A percentile compares a stretch with the other conserved stretches of the same genome.
Conservation (phyloP, 2,888 invertebrate genomes). For the Sphaeridia pumilis region DNA sequence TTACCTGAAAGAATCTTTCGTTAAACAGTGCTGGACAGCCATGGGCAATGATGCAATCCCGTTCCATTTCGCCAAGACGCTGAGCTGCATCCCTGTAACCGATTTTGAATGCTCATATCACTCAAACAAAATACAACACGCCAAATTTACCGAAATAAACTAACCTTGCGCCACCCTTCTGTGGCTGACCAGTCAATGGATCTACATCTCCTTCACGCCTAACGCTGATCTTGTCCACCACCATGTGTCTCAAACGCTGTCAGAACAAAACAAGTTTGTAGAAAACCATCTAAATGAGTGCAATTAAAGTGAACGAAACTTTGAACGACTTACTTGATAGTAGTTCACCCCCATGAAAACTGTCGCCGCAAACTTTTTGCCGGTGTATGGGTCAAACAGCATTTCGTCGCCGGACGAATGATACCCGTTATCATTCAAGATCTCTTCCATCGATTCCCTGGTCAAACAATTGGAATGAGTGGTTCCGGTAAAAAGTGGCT, state of each 20-base stretch:
- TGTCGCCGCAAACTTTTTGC: constrained; percentile 48
- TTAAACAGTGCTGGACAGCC: constrained; percentile 49
- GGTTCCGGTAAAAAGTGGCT: constrained; percentile 4
- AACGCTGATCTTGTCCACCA: constrained; percentile 53
- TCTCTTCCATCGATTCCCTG: constrained; percentile 2
- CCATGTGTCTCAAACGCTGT: constrained; percentile 51
- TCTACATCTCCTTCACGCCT: constrained; percentile 46
- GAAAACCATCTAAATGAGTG: background rate
- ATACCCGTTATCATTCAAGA: background rate
- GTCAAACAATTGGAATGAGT: background rate
- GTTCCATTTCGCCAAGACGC: constrained; percentile 54
- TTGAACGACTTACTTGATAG: constrained; percentile 42
- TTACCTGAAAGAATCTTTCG: constrained; percentile 47
- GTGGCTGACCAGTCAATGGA: constrained; percentile 50
- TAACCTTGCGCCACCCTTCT: constrained; percentile 49
- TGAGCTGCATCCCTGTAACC: constrained; percentile 50
- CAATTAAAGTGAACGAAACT: background rate
- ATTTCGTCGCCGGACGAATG: constrained; percentile 48
- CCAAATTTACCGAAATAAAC: constrained; percentile 6
- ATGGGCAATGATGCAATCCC: constrained; percentile 52
- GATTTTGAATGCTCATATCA: background rate
- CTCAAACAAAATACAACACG: too few species aligned
- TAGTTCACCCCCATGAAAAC: constrained; percentile 42
- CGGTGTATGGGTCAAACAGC: constrained; percentile 50
- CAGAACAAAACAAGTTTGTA: constrained; percentile 2